Conservation (phyloP, 2,888 invertebrate genomes). For the Ophonus ardosiacus region DNA sequence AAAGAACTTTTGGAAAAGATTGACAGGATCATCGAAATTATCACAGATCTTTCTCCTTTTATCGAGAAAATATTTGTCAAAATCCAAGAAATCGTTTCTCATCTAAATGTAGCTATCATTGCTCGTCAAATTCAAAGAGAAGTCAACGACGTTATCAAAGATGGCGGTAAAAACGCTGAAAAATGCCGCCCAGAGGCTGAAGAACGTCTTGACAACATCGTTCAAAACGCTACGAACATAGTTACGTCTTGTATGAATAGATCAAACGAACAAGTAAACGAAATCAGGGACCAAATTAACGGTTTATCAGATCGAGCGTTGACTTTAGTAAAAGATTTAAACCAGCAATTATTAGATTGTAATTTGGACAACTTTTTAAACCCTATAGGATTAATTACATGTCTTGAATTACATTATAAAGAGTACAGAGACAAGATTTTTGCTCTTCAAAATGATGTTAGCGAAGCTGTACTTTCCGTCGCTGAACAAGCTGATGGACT, state of each 20-base stretch:
- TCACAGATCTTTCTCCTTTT: not conserved
- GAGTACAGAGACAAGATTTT: slow-evolving; percentile 10
- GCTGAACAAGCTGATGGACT: slow-evolving; percentile 7
- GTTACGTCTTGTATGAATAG: not conserved
- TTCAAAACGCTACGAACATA: not conserved
- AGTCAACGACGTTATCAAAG: slow-evolving; percentile 5
- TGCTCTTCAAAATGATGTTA: slow-evolving; percentile 5
- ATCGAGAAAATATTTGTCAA: slow-evolving; percentile 35
- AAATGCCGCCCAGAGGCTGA: slow-evolving; percentile 35
- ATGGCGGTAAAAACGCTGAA: slow-evolving; percentile 32
- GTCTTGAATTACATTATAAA: slow-evolving; percentile 25
- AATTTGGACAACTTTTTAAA: slow-evolving; percentile 7
- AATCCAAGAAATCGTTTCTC: slow-evolving; percentile 14
- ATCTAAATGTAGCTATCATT: slow-evolving; percentile 6
- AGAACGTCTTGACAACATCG: not conserved
- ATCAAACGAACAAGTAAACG: not conserved
- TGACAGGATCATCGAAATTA: not conserved
- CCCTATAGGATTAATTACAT: slow-evolving; percentile 25
- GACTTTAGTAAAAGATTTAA: slow-evolving; percentile 1
- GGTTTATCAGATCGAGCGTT: not conserved
- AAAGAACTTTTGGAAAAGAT: slow-evolving; percentile 16
- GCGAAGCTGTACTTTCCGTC: not conserved
- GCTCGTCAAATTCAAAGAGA: slow-evolving; percentile 9
- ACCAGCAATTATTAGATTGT: not conserved
- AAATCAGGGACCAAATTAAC: not conserved